Conservation (phyloP, 2,113 vertebrate genomes). For the Canis aureus region DNA sequence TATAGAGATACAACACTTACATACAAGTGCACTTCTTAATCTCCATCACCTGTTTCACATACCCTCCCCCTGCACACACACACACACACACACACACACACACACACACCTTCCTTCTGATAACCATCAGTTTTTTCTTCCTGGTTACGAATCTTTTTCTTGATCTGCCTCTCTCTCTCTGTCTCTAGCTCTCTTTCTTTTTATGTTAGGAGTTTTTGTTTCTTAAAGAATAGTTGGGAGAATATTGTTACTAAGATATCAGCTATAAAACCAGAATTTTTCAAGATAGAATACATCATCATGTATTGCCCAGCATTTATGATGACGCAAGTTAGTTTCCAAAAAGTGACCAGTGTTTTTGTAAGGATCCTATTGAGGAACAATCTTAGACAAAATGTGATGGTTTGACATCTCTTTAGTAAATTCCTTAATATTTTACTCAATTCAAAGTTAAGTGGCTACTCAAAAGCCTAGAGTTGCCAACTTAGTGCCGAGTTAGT, state of each 20-base stretch:
- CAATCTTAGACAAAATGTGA: neutral
- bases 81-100: too few species aligned
- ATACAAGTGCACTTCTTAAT: neutral
- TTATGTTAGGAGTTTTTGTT: neutral
- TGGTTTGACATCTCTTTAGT: neutral
- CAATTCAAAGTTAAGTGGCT: neutral
- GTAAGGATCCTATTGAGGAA: neutral
- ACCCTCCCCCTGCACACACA: neutral
- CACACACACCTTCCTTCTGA: neutral
- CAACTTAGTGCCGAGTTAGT: neutral
- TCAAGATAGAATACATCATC: neutral
- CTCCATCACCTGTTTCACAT: neutral
- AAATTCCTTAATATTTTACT: neutral
- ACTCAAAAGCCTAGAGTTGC: neutral
- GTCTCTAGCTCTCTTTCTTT: neutral
- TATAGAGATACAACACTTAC: neutral
- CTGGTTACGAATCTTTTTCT: neutral
- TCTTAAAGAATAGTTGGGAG: neutral
- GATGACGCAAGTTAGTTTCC: neutral
- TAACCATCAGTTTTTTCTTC: neutral
- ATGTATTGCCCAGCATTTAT: neutral
- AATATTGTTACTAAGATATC: neutral
- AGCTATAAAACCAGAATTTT: neutral
- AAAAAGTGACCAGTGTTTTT: neutral
- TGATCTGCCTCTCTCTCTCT: neutral